Evolutionary conservation across 2,797 vertebrate genomes (phyloP).

Genomic region (Nasua narica): DNA sequence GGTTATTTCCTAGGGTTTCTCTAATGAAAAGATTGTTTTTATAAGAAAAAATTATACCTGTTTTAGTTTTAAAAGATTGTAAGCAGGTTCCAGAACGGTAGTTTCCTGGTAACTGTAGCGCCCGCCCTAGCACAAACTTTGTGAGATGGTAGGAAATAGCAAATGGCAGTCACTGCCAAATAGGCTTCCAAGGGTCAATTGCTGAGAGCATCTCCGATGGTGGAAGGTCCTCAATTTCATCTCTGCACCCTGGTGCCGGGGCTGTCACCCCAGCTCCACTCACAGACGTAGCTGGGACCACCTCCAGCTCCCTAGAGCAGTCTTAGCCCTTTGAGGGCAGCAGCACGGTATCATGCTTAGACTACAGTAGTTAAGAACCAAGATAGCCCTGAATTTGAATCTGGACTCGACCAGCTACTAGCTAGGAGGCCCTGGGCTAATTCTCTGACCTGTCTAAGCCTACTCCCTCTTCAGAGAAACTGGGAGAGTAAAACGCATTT

Average conservation of each 20-base stretch:
- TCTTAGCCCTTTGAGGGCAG: not conserved
- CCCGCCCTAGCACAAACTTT: not conserved
- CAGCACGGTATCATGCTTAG: not conserved
- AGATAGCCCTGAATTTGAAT: not conserved
- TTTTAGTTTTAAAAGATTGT: not conserved
- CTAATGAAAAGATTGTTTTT: not conserved
- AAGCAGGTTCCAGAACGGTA: not conserved
- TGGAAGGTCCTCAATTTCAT: not conserved
- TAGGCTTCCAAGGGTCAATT: not conserved
- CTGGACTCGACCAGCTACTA: not conserved
- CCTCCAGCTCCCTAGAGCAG: not conserved
- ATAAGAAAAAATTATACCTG: not conserved
- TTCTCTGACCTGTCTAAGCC: not conserved
- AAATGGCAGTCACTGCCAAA: not conserved
- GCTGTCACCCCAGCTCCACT: not conserved
- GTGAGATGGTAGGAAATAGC: not conserved
- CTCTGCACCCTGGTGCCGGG: not conserved
- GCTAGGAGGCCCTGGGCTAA: not conserved
- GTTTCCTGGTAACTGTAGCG: not conserved
- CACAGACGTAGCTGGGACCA: not conserved
- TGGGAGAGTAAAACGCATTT: not conserved
- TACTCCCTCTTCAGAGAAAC: not conserved
- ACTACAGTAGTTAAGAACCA: not conserved
- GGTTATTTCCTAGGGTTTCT: not conserved
- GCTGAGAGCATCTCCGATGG: not conserved